Base-by-base conservation (phyloP, 2,888 invertebrate genomes). In the Thecocarcelia acutangulata region DNA sequence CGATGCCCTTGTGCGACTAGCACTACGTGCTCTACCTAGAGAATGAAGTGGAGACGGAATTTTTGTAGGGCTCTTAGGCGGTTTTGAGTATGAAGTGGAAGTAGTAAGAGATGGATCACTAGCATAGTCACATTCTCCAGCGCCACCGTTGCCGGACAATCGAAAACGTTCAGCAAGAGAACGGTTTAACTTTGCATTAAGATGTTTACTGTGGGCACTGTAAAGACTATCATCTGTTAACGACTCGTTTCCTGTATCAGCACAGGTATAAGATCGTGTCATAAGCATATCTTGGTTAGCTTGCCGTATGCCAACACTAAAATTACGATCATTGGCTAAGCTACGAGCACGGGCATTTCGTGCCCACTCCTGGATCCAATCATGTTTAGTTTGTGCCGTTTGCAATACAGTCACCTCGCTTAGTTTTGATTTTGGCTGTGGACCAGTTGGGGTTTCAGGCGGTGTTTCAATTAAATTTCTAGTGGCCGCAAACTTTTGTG, bases 1-100 rank as follows among this genome's bases (percentile, higher is more conserved):
- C 52, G 89, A 87, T 2, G 88, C 86, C 15, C 90, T 87, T 90
- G 93, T 87, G 86, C 91, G 85, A 90, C 90, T 85, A 78, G 89
- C 89, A 90, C 91, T 87, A 68, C 91, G 88, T 68, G 89, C 87
- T 69, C 93, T 92, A 37, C 93, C 91, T 15, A 94, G 87, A 0
- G 93, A 93, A 85, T 94, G 94, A 83, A 95, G 93, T 4, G 96
- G 96, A 68, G 96, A 96, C 3, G 96, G 96, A 87, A 96, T 96
- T 90, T 95, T 95, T 2, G 94, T 93, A 15, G 94, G 93, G 48
- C 93, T 93, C 73, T 90, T 88, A 1, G 91, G 91, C 13, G 91
- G 91, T 78, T 88, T 89, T n/a, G 72, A 73, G 44, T 59, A 72
- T 12, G 80, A 79, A 59, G 74, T 76, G 15, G 83, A 79, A 42